Evolutionary conservation across 2,797 vertebrate species (phyloP), one percentile per base, ranked within the genome.

Genomic region (Poeciliopsis infans): DNA sequence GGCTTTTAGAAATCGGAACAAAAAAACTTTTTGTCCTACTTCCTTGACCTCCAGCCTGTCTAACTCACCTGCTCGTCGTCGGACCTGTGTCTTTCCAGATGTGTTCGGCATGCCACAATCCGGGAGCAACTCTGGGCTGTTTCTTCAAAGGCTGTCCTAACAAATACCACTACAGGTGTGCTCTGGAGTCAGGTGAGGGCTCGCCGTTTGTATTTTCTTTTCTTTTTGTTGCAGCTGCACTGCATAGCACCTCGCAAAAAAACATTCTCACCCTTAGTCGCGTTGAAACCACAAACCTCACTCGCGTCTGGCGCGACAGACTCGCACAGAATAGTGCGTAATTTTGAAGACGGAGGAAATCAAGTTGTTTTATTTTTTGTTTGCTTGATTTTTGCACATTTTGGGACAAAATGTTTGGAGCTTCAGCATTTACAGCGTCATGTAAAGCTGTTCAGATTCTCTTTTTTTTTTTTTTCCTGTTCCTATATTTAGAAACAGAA

Each of bases 151-250:
- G 92, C 78, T 96, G 96, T 64, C 91, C 94, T 31, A 95, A 91
- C 89, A 96, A 95, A 74, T 96, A 95, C 91, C 96, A 96, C 94
- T 96, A 95, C 93, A 93, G 89, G 78, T 96, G 96, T 93, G 95
- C 95, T 79, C 80, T 95, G 80, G 90, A 94, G 91, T 94, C 95
- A 87, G 95, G 96, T 96, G 74, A 57, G 78, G 23, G 13, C 39
- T n/a, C 28, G 1, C 2, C 4, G 4, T 39, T 39, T 23, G 61
- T 3, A 33, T 18, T 61, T 39, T 39, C 5, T 5, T 39, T 39
- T 39, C 5, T 36, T 36, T 45, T 11, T 4, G 31, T 11, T 28
- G 33, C 61, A 39, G 15, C 10, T 36, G 3, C 18, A 0, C 33
- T 39, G 2, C 61, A 2, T 4, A 66, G 20, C 5, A 25, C 64